A percentile compares a stretch with the other conserved stretches of the same genome.
phyloP scores from a whole-genome alignment of 1,140 invertebrate genomes.

The Rhopalosiphum maidis region DNA sequence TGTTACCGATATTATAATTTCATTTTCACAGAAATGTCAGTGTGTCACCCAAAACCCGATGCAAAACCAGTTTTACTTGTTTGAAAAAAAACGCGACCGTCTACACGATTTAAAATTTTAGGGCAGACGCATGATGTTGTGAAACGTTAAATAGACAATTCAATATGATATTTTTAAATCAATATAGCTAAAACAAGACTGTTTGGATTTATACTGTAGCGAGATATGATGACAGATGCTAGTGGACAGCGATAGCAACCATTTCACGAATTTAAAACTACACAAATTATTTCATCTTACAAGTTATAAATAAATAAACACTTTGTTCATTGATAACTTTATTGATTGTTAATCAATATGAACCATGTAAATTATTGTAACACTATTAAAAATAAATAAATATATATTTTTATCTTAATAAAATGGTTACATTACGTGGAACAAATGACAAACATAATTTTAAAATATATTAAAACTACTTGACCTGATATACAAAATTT shows the following conservation, averaged over 20 bases:
- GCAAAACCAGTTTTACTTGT: conserved; percentile 25
- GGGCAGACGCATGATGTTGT: not conserved
- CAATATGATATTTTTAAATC: not conserved
- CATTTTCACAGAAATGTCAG: conserved; percentile 30
- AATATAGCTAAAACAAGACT: not conserved
- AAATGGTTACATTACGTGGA: too few relatives aligned
- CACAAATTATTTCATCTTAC: not conserved
- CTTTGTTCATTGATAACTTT: not conserved
- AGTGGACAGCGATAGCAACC: not conserved
- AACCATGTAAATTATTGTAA: too few relatives aligned
- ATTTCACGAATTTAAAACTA: not conserved
- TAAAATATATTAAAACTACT: too few relatives aligned
- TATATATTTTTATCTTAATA: too few relatives aligned
- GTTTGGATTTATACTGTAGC: not conserved
- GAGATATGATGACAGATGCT: not conserved
- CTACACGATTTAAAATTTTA: not conserved
- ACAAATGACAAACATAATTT: too few relatives aligned
- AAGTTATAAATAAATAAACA: not conserved
- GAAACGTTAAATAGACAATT: not conserved
- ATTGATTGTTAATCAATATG: not conserved
- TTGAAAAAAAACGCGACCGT: not conserved
- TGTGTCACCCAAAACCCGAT: conserved; percentile 24
- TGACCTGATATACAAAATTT: too few relatives aligned
- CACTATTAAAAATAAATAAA: too few relatives aligned
- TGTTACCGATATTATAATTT: conserved; percentile 40